Base-by-base conservation (phyloP, 1,140 invertebrate genomes). In the Daktulosphaira vitifoliae region DNA sequence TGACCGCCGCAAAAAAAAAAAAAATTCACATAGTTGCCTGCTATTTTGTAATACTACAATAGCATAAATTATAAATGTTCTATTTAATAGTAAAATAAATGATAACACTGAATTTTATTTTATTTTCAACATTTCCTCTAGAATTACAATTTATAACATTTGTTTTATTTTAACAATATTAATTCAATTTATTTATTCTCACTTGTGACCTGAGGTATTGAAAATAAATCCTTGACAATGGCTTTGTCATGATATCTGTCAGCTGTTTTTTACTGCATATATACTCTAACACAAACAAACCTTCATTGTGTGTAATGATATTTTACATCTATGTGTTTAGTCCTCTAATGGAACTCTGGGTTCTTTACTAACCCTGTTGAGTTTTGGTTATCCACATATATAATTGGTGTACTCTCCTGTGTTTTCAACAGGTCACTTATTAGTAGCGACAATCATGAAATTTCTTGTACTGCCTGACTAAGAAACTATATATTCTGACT, bases 301-400 rank as follows among this genome's bases (percentile, higher is more conserved):
- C 37, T 29, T 67, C 23, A 8, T 62, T 66, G 26, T 67, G 37
- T 44, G 59, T 48, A 65, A 68, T n/a, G n/a, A n/a, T n/a, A n/a
- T n/a, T n/a, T n/a, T n/a, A n/a, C 66, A 22, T 54, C 16, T 16
- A 70, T 70, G 59, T 70, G 69, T 42, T 70, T 70, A 8, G 48
- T 64, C 18, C 65, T 23, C 29, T 64, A 67, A 26, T 53, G 37
- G 16, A 44, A 44, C 15, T 39, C 22, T 3, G 46, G 37, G n/a
- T 68, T 67, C 50, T 68, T 68, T 11, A 67, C 54, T n/a, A 67
- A 23, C 29, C 13, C 53, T 1, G 56, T 66, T 5, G 71, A 67
- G 53, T 70, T 72, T n/a, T n/a, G n/a, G n/a, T n/a, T n/a, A n/a
- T n/a, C n/a, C n/a, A 23, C 62, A 25, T 49, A 68, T 6, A 65